A percentile compares a stretch with the other conserved stretches of the same genome.
Conservation (phyloP, 2,888 invertebrate genomes). For the Polydrusus pterygomalis region DNA sequence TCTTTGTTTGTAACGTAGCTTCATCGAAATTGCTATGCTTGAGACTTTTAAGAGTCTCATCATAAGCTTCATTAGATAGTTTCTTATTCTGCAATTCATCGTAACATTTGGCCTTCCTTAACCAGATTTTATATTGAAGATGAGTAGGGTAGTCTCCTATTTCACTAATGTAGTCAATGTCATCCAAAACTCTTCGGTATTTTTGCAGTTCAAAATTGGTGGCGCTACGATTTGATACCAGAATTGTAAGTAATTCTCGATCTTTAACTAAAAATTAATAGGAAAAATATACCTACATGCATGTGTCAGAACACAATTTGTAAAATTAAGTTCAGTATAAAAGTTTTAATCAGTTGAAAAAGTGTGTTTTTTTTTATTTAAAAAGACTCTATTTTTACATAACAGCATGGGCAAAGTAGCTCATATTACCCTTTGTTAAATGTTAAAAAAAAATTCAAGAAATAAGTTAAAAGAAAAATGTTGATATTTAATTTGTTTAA, state of each 20-base stretch:
- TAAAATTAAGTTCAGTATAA: too few relatives aligned
- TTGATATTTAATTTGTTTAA: too few relatives aligned
- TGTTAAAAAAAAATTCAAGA: too few relatives aligned
- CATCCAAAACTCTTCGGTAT: slow-evolving; percentile 80
- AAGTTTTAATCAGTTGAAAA: too few relatives aligned
- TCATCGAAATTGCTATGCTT: slow-evolving; percentile 79
- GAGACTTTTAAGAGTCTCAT: slow-evolving; percentile 79
- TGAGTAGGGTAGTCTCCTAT: slow-evolving; percentile 81
- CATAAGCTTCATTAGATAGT: slow-evolving; percentile 79
- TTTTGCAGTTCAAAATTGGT: slow-evolving; percentile 83
- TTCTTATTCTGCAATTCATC: slow-evolving; percentile 80
- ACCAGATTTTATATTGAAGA: slow-evolving; percentile 83
- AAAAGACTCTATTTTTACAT: too few relatives aligned
- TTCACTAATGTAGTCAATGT: slow-evolving; percentile 80
- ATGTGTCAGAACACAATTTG: slow-evolving; percentile 7
- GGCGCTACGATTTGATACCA: slow-evolving; percentile 88
- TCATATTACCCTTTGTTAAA: too few relatives aligned
- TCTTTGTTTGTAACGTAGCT: slow-evolving; percentile 68
- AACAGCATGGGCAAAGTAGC: too few relatives aligned
- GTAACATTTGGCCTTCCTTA: slow-evolving; percentile 83
- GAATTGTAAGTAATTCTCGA: slow-evolving; percentile 77
- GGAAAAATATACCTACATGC: too few relatives aligned
- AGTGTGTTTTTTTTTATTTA: too few relatives aligned
- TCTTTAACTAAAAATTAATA: slow-evolving; percentile 71
- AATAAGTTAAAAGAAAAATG: too few relatives aligned